phyloP scores from a whole-genome alignment of 2,888 invertebrate species.

The Chrysolina oricalcia region DNA sequence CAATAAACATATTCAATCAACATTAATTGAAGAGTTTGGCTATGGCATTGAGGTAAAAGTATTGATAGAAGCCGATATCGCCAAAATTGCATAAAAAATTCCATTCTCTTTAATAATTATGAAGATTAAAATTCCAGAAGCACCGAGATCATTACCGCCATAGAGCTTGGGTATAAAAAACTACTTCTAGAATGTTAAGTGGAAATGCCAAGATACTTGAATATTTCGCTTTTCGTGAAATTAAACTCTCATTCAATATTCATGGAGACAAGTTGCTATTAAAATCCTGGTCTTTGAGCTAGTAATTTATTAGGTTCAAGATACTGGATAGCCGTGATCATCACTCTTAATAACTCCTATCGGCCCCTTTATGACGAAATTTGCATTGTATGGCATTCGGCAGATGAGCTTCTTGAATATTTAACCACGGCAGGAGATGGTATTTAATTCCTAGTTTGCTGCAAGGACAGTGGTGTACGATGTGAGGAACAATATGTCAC shows the following conservation, averaged over 20 bases:
- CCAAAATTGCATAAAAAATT: no score
- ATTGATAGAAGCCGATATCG: no score
- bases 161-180: no score
- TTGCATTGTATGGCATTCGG: constrained; percentile 5
- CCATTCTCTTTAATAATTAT: no score
- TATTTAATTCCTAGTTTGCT: not conserved
- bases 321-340: constrained; percentile 5
- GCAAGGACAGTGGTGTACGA: not conserved
- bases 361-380: constrained; percentile 5
- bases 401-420: constrained; percentile 19
- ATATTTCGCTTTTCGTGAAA: constrained; percentile 2
- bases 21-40: no score
- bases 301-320: constrained; percentile 18
- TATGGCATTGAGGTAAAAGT: no score
- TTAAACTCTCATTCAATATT: constrained; percentile 5
- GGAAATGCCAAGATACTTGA: not conserved
- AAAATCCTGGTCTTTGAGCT: constrained; percentile 19
- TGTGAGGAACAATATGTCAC: not conserved
- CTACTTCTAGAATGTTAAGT: not conserved
- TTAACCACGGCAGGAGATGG: constrained; percentile 3
- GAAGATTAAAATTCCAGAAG: no score
- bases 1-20: no score
- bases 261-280: constrained; percentile 19
- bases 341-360: constrained; percentile 22
- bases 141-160: no score